phyloP scores from a whole-genome alignment of 2,888 invertebrate genomes.

The Drosophila acutilabella region DNA sequence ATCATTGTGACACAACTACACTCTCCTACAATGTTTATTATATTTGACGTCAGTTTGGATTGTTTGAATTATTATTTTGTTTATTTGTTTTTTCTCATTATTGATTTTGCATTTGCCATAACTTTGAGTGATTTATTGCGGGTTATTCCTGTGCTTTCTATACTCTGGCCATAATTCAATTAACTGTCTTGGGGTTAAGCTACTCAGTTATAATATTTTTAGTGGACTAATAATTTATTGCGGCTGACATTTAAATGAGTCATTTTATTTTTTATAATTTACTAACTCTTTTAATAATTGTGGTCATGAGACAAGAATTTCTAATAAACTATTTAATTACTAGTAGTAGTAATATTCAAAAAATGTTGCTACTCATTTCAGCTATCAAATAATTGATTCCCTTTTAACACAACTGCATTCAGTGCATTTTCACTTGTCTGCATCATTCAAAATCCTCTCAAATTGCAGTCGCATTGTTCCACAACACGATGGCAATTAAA shows the following conservation, averaged over 20 bases:
- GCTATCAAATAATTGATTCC: conserved; percentile 9
- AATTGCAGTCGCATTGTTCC: conserved; percentile 21
- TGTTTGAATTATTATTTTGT: conserved; percentile 26
- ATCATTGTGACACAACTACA: conserved; percentile 26
- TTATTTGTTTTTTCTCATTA: conserved; percentile 23
- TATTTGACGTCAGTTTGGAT: conserved; percentile 15
- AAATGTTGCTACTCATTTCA: not conserved
- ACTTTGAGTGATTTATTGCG: conserved; percentile 12
- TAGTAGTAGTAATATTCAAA: not conserved
- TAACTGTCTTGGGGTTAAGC: not conserved
- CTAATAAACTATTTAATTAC: too few species aligned
- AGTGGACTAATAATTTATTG: too few species aligned
- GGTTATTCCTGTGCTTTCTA: conserved; percentile 1
- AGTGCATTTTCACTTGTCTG: conserved; percentile 20
- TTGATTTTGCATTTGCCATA: conserved; percentile 53
- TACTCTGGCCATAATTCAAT: conserved; percentile 1
- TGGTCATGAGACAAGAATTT: too few species aligned
- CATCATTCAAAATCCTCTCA: conserved; percentile 9
- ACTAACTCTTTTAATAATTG: too few species aligned
- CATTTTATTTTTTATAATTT: too few species aligned
- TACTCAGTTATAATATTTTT: not conserved
- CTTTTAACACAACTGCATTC: not conserved
- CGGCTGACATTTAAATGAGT: too few species aligned
- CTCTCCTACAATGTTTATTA: conserved; percentile 18
- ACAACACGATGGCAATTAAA: conserved; percentile 46